These are phyloP conservation scores for Eulemur macaco DNA, from an alignment of 2,113 vertebrate species.

Conservation along the genomic window DNA sequence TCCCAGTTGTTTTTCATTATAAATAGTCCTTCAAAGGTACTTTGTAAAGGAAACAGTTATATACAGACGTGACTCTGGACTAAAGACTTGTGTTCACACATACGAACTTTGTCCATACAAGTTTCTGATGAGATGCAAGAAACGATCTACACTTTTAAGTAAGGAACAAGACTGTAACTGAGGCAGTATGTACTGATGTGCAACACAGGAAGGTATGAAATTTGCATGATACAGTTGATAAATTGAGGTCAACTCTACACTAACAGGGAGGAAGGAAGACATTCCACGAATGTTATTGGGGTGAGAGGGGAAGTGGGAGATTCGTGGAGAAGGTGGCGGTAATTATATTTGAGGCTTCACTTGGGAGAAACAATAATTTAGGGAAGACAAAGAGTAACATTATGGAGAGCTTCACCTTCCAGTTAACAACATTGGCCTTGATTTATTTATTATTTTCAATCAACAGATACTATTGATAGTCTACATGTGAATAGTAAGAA, in stretches of 20 bases:
- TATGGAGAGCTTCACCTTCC: background rate
- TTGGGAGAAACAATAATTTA: background rate
- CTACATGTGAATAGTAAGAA: background rate
- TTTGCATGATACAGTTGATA: accelerated
- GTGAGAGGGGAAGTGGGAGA: accelerated
- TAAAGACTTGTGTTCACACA: background rate
- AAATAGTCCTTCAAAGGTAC: background rate
- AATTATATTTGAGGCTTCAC: accelerated
- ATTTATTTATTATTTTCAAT: background rate
- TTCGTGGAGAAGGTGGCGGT: accelerated
- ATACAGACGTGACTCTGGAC: background rate
- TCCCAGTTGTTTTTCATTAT: background rate
- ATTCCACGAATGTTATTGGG: accelerated
- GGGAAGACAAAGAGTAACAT: accelerated
- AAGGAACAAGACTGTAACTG: accelerated
- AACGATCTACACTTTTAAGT: accelerated
- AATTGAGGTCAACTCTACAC: accelerated
- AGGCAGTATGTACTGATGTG: accelerated
- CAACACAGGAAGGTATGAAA: accelerated
- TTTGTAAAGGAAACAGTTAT: background rate
- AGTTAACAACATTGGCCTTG: background rate
- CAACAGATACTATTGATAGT: background rate
- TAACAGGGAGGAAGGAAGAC: too few species aligned
- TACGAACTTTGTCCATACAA: background rate
- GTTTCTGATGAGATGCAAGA: background rate